Evolutionary conservation across 2,888 invertebrate genomes (phyloP).

Genomic region (Chydorus sphaericus): DNA sequence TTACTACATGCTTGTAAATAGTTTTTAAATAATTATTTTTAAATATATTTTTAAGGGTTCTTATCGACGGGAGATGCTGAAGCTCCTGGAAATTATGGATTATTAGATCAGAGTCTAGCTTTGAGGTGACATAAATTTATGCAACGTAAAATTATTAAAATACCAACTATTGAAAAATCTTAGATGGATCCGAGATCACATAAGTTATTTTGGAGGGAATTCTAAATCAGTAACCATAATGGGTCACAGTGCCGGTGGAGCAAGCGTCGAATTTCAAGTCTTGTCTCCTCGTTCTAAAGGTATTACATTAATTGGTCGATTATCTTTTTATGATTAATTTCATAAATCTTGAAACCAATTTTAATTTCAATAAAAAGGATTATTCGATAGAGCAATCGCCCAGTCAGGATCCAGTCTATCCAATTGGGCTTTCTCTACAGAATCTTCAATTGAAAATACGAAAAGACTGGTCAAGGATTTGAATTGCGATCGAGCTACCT

Average conservation of each 20-base stretch:
- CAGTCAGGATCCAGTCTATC: constrained; percentile 21
- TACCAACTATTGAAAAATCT: not conserved
- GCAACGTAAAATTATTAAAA: too few species aligned
- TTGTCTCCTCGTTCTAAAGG: constrained; percentile 10
- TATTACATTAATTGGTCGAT: too few species aligned
- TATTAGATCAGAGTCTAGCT: constrained; percentile 16
- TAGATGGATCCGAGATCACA: constrained; percentile 20
- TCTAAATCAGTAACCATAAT: constrained; percentile 15
- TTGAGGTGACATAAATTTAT: constrained; percentile 9
- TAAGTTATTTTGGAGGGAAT: constrained; percentile 16
- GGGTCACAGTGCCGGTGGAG: constrained; percentile 17
- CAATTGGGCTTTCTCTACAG: constrained; percentile 20
- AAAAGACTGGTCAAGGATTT: too few species aligned
- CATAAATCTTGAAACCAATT: not conserved
- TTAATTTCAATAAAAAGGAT: too few species aligned
- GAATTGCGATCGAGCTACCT: too few species aligned
- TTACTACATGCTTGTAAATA: not conserved
- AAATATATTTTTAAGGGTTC: constrained; percentile 14
- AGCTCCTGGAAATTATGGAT: constrained; percentile 16
- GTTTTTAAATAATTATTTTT: not conserved
- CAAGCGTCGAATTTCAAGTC: constrained; percentile 14
- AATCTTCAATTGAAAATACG: constrained; percentile 3
- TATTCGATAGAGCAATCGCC: constrained; percentile 21
- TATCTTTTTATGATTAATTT: too few species aligned
- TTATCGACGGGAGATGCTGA: constrained; percentile 15